Evolutionary conservation across 2,797 vertebrate species (phyloP), one percentile per base, ranked within the genome.

Genomic region (Spheniscus humboldti): DNA sequence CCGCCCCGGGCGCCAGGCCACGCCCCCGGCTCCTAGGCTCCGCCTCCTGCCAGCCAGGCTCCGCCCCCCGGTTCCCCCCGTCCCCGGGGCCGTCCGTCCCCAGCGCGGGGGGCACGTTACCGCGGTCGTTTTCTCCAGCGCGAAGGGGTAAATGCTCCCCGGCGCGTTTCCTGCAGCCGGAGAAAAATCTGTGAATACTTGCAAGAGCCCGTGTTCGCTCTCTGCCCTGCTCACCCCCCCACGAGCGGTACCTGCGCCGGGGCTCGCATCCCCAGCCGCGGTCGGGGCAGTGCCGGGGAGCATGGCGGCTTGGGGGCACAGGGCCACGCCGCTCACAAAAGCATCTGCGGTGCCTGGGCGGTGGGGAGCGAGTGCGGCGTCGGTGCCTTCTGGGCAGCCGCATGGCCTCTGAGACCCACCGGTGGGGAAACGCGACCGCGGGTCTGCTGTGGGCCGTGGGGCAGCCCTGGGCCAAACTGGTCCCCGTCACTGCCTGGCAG

Each of bases 321-420:
- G 33, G 68, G 17, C 24, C 11, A 2, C 16, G 39, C 33, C 4
- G 78, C 3, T 15, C 27, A 3, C 37, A 25, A 14, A 33, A 66
- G 56, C 78, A 9, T 3, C 66, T 2, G 33, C 9, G 12, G 28
- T 41, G 30, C 48, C 24, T 10, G n/a, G 24, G 63, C 27, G 6
- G 23, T 7, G 3, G 12, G 31, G 12, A 43, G 16, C 1, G 9
- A 7, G 18, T 1, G 71, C 2, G 12, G 22, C 11, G 1, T 12
- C 0, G 0, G 37, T 18, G 4, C 43, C 30, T 31, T 11, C n/a
- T 2, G n/a, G 7, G 66, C 10, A 6, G 18, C n/a, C 18, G 2
- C 60, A 0, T 3, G 56, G 28, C 19, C 27, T n/a, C 23, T 2
- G 2, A 9, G 30, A 22, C 30, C 15, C 30, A 0, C 2, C 0